A percentile compares a stretch with the other conserved stretches of the same genome.
These are phyloP conservation scores for Thaleichthys pacificus DNA, from an alignment of 2,797 vertebrate species.

Conservation along the genomic window DNA sequence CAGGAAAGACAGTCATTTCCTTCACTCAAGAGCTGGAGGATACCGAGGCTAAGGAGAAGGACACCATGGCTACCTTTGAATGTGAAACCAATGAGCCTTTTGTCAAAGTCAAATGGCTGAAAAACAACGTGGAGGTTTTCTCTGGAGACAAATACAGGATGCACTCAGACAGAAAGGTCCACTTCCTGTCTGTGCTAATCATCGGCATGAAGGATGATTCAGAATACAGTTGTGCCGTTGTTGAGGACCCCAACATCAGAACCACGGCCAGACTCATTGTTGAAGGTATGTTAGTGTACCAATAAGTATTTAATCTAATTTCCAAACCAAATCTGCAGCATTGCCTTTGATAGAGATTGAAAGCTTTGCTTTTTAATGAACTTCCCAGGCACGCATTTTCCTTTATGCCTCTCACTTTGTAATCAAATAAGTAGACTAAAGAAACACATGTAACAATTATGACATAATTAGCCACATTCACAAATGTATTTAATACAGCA, in stretches of 20 bases:
- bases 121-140: conserved; percentile 84
- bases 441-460: no score
- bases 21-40: conserved; percentile 89
- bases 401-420: no score
- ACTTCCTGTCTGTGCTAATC: conserved; percentile 90
- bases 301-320: not conserved
- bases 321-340: not conserved
- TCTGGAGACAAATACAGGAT: conserved; percentile 95
- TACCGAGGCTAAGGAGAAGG: conserved; percentile 85
- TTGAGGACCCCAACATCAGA: conserved; percentile 84
- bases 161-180: conserved; percentile 96
- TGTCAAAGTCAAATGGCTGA: conserved; percentile 95
- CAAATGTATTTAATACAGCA: no score
- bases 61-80: conserved; percentile 95
- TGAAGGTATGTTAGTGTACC: conserved; percentile 79
- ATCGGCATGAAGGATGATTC: conserved; percentile 85
- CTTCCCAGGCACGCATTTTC: no score
- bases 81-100: conserved; percentile 98
- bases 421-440: no score
- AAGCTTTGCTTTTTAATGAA: no score
- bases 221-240: conserved; percentile 85
- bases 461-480: no score
- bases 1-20: conserved; percentile 84
- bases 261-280: conserved; percentile 88
- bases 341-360: no score